Percentiles rank a stretch among this genome's conserved stretches.
phyloP scores from a whole-genome alignment of 2,797 vertebrate genomes.

The Ctenosaura bakeri region DNA sequence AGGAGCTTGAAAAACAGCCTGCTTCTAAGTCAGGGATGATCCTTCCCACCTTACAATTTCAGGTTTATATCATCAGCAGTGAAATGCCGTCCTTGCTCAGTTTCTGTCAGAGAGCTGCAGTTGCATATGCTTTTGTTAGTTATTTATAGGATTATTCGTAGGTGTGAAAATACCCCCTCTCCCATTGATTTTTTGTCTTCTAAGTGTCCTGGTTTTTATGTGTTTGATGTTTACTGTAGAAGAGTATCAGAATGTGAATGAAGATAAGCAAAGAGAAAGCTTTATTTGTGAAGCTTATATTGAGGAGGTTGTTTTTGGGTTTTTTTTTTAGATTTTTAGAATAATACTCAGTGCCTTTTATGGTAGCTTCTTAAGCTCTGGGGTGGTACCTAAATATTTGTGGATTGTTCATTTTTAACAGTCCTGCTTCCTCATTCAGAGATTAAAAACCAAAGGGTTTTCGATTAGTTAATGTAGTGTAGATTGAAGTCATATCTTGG shows the following conservation, averaged over 20 bases:
- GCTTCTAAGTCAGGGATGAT: conserved; percentile 1
- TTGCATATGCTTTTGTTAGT: not conserved
- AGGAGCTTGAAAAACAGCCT: not conserved
- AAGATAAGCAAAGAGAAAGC: not conserved
- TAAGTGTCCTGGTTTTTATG: not conserved
- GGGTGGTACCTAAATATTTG: not conserved
- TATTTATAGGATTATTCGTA: conserved; percentile 2
- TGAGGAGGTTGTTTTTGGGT: not conserved
- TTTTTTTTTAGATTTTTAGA: not conserved
- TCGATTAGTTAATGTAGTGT: not conserved
- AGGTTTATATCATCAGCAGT: not conserved
- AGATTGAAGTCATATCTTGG: not conserved
- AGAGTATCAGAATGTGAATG: not conserved
- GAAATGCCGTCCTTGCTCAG: not conserved
- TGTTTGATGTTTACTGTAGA: not conserved
- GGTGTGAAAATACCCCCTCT: not conserved
- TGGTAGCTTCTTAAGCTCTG: not conserved
- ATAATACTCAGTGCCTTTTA: not conserved
- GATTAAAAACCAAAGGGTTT: not conserved
- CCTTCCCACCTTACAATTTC: not conserved
- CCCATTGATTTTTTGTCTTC: not conserved
- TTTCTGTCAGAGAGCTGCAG: not conserved
- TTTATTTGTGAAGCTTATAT: not conserved
- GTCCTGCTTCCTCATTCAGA: not conserved
- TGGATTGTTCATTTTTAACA: not conserved